A percentile compares a stretch with the other conserved stretches of the same genome.
phyloP scores from a whole-genome alignment of 2,113 vertebrate species.

The Phyllopteryx taeniolatus region DNA sequence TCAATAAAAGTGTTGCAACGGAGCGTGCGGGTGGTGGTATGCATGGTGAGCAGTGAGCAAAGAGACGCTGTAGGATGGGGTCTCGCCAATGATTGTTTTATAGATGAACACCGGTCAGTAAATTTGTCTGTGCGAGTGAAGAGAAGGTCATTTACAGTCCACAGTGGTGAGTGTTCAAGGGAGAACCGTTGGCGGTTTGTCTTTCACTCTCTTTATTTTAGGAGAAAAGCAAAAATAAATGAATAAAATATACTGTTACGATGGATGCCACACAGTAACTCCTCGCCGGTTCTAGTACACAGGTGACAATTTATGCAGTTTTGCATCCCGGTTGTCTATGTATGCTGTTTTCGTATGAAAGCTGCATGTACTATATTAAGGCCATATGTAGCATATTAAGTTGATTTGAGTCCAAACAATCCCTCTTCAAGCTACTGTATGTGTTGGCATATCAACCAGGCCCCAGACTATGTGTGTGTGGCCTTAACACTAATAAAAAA shows the following conservation, averaged over 20 bases:
- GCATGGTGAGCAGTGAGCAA: too few relatives aligned
- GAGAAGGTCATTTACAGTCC: too few relatives aligned
- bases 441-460: not conserved
- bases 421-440: too few relatives aligned
- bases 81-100: too few relatives aligned
- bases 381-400: not conserved
- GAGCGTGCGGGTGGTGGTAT: too few relatives aligned
- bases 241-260: not conserved
- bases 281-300: not conserved
- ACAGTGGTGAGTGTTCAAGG: too few relatives aligned
- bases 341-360: not conserved
- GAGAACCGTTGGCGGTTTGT: too few relatives aligned
- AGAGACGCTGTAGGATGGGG: too few relatives aligned
- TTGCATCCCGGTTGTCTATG: not conserved
- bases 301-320: not conserved
- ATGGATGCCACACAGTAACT: not conserved
- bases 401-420: not conserved
- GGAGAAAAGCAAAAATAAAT: not conserved
- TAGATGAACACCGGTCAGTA: too few relatives aligned
- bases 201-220: too few relatives aligned
- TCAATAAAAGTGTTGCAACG: too few relatives aligned
- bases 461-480: not conserved
- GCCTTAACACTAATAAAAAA: not conserved
- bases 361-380: not conserved
- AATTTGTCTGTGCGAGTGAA: too few relatives aligned